phyloP scores from a whole-genome alignment of 37 sponge, comb jelly and placozoan genomes.

The Tethya wilhelma region DNA sequence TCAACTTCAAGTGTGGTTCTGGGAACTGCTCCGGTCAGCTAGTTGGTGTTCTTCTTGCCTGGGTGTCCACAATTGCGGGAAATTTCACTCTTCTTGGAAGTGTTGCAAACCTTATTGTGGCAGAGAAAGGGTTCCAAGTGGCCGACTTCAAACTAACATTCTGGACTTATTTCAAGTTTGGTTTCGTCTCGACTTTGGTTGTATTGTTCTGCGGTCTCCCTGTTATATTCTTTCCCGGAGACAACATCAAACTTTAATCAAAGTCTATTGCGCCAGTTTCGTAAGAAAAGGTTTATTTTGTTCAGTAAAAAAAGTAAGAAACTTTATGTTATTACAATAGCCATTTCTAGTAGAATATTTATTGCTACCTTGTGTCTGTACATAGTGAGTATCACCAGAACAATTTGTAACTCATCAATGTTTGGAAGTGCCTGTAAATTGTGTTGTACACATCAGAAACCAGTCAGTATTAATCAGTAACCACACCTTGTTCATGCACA shows the following conservation, averaged over 20 bases:
- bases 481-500: no score
- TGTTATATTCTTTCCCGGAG: slow-evolving; percentile 71
- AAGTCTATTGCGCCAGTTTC: no score
- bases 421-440: no score
- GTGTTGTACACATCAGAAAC: no score
- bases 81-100: slow-evolving; percentile 92
- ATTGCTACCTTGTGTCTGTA: no score
- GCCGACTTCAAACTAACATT: slow-evolving; percentile 69
- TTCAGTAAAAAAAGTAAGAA: no score
- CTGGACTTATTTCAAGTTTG: slow-evolving; percentile 82
- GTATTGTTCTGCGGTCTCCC: slow-evolving; percentile 71
- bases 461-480: no score
- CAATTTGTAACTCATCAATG: no score
- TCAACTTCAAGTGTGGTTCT: slow-evolving; percentile 41
- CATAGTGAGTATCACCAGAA: no score
- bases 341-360: no score
- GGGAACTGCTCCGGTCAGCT: slow-evolving; percentile 33
- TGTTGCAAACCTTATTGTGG: slow-evolving; percentile 91
- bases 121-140: slow-evolving; percentile 74
- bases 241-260: background rate
- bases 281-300: no score
- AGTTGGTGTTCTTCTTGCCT: slow-evolving; percentile 74
- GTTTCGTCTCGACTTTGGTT: slow-evolving; percentile 73
- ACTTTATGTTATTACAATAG: no score
- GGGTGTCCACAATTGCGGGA: slow-evolving; percentile 87